A percentile compares a stretch with the other conserved stretches of the same genome.
These are phyloP conservation scores for Cepaea hortensis DNA, from an alignment of 2,888 invertebrate species.

Conservation along the genomic window DNA sequence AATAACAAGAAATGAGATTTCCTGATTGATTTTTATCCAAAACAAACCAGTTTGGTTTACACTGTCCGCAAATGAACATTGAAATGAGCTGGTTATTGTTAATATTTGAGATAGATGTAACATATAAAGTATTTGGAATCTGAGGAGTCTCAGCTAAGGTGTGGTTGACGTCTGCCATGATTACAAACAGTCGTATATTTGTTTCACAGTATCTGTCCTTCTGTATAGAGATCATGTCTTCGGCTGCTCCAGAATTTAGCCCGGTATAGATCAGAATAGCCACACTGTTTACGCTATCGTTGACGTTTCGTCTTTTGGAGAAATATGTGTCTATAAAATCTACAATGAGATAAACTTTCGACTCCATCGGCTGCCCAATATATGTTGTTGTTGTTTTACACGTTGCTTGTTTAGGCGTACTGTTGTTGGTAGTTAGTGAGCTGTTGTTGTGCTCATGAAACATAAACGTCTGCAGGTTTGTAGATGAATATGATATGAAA, in stretches of 20 bases:
- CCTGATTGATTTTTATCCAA: not conserved
- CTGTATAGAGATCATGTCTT: not conserved
- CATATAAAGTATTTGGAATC: not conserved
- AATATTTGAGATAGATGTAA: not conserved
- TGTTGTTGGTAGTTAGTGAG: not conserved
- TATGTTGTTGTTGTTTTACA: not conserved
- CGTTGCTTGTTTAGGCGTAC: not conserved
- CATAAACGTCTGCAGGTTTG: not conserved
- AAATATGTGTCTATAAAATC: not conserved
- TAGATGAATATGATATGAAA: not conserved
- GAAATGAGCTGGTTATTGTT: not conserved
- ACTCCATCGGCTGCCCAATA: not conserved
- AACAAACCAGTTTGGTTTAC: not conserved
- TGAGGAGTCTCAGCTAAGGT: not conserved
- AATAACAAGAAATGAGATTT: slow-evolving; percentile 3
- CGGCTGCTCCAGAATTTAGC: not conserved
- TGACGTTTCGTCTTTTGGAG: not conserved
- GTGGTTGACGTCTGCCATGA: not conserved
- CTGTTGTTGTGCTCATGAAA: not conserved
- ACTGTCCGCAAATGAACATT: not conserved
- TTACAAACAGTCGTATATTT: not conserved
- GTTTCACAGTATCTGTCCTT: not conserved
- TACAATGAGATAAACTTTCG: not conserved
- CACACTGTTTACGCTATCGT: not conserved
- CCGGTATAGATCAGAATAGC: not conserved